Evolutionary conservation across 1,140 invertebrate species (phyloP).

Genomic region (Neodiprion pinetum): DNA sequence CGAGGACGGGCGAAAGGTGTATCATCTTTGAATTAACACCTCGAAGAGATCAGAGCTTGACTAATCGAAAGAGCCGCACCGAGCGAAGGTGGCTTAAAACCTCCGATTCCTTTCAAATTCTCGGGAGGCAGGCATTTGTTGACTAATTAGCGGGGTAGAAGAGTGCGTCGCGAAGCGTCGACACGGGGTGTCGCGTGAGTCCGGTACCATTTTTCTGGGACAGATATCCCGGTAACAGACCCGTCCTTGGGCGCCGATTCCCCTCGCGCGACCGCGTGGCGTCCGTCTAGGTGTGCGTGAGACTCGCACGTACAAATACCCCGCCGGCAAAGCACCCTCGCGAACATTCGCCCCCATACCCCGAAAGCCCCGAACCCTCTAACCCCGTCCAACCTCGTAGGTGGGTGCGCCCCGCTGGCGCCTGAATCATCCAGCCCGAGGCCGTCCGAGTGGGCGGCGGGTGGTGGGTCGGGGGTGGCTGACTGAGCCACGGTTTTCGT

Average conservation of each 20-base stretch:
- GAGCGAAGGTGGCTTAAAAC: no score
- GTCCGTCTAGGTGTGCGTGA: constrained; percentile 2
- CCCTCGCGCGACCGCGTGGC: not conserved
- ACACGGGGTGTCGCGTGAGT: constrained; percentile 57
- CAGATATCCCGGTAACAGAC: not conserved
- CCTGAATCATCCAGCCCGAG: constrained; percentile 60
- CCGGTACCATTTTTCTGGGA: constrained; percentile 19
- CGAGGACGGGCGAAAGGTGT: no score
- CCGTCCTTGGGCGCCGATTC: constrained; percentile 3
- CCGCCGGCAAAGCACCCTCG: constrained; percentile 12
- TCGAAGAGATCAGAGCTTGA: no score
- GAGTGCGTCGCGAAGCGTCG: constrained; percentile 50
- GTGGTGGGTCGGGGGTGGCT: constrained; percentile 36
- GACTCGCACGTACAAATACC: not conserved
- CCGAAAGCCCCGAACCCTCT: constrained; percentile 33
- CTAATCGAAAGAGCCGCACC: no score
- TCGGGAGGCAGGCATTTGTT: constrained; percentile 7
- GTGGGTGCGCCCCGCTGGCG: constrained; percentile 62
- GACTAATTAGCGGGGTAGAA: constrained; percentile 24
- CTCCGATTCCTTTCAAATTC: no score
- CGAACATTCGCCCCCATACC: constrained; percentile 13
- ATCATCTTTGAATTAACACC: no score
- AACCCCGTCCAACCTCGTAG: constrained; percentile 38
- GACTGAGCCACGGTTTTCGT: constrained; percentile 43
- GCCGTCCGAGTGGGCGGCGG: constrained; percentile 36